These are phyloP conservation scores for Trissonchulus latispiculum DNA, from an alignment of 2,888 invertebrate species.

Conservation along the genomic window DNA sequence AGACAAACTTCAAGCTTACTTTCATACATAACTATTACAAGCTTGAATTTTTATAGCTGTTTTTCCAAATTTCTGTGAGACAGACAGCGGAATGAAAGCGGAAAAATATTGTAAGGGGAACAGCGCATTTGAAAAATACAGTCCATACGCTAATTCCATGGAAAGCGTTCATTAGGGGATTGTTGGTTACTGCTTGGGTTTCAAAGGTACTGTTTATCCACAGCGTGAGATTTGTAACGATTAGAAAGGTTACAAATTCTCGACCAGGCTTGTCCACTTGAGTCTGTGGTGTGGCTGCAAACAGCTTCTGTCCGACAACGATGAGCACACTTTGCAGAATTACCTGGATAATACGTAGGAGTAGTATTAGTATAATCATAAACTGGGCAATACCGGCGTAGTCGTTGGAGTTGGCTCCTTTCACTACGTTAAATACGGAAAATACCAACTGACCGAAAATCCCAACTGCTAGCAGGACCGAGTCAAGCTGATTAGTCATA, in stretches of 20 bases:
- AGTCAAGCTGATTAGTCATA: not conserved
- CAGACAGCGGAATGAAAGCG: conserved; percentile 89
- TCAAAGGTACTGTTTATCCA: conserved; percentile 93
- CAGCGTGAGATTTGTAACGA: conserved; percentile 90
- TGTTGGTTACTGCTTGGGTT: conserved; percentile 80
- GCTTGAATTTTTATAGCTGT: conserved; percentile 43
- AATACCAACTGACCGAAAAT: conserved; percentile 8
- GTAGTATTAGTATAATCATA: not conserved
- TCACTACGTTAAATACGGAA: conserved; percentile 2
- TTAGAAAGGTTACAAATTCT: conserved; percentile 83
- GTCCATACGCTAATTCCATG: conserved; percentile 88
- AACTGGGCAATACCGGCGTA: too few relatives aligned
- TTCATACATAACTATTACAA: not conserved
- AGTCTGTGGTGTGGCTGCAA: conserved; percentile 59
- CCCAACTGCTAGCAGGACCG: not conserved
- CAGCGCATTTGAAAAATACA: conserved; percentile 76
- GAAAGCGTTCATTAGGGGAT: conserved; percentile 70
- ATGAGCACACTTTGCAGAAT: conserved; percentile 16
- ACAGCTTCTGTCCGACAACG: conserved; percentile 2
- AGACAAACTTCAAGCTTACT: too few relatives aligned
- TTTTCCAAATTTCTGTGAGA: conserved; percentile 90
- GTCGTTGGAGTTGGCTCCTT: not conserved
- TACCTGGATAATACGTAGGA: conserved; percentile 11
- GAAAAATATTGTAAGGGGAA: conserved; percentile 90
- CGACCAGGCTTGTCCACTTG: conserved; percentile 87